Percentiles rank a stretch among this genome's conserved stretches.
phyloP scores from a whole-genome alignment of 2,888 invertebrate species.

The Ormyrus nitidulus region DNA sequence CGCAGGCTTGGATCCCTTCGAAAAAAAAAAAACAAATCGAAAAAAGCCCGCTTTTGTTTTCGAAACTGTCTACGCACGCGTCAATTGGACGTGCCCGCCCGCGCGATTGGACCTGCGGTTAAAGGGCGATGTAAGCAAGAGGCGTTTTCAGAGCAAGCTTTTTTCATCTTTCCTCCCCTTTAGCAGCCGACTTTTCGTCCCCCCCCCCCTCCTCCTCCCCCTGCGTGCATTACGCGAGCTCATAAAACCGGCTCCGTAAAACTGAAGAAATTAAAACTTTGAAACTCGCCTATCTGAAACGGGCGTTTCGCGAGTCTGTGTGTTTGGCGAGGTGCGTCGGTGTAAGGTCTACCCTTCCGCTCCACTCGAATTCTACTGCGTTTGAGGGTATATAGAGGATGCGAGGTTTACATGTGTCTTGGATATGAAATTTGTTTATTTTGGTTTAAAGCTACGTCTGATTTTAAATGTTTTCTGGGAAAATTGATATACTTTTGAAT shows the following conservation, averaged over 20 bases:
- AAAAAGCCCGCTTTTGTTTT: constrained; percentile 38
- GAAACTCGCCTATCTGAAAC: constrained; percentile 67
- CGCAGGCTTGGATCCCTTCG: background rate
- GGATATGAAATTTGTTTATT: no score
- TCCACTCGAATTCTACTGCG: no score
- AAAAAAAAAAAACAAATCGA: constrained; percentile 8
- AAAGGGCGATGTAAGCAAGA: constrained; percentile 59
- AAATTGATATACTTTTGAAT: no score
- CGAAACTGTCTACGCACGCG: constrained; percentile 42
- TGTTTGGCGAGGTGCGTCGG: no score
- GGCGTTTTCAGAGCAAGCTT: background rate
- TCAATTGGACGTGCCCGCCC: constrained; percentile 42
- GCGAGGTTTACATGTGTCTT: no score
- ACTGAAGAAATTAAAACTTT: constrained; percentile 70
- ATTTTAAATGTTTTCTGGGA: no score
- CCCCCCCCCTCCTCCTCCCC: background rate
- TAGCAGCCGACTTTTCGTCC: background rate
- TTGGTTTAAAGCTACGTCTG: no score
- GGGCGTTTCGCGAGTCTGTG: constrained; percentile 61
- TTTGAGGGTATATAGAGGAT: no score
- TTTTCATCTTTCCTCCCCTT: background rate
- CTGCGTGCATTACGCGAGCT: constrained; percentile 59
- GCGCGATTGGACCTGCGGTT: constrained; percentile 43
- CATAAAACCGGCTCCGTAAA: constrained; percentile 67
- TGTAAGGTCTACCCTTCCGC: no score